Conservation (phyloP, 2,113 vertebrate species). For the Gavialis gangeticus region DNA sequence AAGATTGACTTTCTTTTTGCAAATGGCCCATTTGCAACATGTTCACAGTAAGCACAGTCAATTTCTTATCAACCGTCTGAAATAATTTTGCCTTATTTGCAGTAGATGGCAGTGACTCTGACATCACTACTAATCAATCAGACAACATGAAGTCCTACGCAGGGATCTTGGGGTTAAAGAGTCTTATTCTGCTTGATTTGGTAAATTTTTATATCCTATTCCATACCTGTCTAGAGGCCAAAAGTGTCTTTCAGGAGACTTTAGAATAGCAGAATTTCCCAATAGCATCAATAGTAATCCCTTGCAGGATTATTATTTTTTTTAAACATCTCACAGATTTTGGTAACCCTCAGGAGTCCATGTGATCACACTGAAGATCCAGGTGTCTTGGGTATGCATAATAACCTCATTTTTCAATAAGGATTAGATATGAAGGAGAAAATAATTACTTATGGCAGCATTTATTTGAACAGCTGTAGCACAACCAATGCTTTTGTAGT, state of each 20-base stretch:
- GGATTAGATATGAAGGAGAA: neutral
- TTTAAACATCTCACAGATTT: neutral
- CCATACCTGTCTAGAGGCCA: neutral
- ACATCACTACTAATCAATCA: neutral
- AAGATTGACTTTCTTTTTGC: neutral
- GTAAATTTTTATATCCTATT: neutral
- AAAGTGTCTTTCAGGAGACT: neutral
- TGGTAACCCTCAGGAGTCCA: neutral
- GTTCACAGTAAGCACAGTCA: neutral
- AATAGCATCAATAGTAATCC: neutral
- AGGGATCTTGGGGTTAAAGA: neutral
- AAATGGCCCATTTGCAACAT: neutral
- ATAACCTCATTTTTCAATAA: neutral
- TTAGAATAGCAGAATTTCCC: neutral
- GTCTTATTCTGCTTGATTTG: conserved; percentile 5
- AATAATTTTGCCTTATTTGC: neutral
- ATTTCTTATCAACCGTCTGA: neutral
- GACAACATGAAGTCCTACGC: neutral
- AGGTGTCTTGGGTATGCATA: neutral
- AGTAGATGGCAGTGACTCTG: neutral
- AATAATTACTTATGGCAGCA: neutral
- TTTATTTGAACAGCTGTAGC: neutral
- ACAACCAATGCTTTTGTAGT: neutral
- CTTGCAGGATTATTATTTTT: neutral
- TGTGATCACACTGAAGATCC: neutral